Conservation (phyloP, 2,113 vertebrate genomes). For the Pan paniscus region DNA sequence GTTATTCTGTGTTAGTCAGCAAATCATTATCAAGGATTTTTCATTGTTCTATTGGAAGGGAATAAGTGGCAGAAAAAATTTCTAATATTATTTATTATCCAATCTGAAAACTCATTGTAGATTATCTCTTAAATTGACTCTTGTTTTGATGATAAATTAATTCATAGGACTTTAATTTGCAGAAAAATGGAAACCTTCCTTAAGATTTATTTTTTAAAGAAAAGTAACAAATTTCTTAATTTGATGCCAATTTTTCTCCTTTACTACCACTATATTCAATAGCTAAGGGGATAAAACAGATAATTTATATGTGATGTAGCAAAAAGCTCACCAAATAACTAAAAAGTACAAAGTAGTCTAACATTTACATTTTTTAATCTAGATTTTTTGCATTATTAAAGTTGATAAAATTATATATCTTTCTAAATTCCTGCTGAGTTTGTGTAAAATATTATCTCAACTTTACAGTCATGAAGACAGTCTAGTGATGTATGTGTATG, state of each 20-base stretch:
- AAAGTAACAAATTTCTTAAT: not conserved
- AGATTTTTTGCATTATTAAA: not conserved
- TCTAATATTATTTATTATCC: not conserved
- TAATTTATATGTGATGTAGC: not conserved
- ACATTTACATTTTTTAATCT: not conserved
- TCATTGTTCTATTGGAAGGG: not conserved
- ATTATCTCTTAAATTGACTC: not conserved
- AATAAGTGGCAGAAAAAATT: not conserved
- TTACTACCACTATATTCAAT: not conserved
- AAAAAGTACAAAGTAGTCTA: not conserved
- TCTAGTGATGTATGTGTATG: not conserved
- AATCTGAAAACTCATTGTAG: not conserved
- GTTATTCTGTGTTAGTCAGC: not conserved
- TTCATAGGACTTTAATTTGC: not conserved
- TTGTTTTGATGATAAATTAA: slow-evolving; percentile 3
- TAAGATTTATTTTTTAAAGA: not conserved
- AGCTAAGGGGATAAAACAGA: not conserved
- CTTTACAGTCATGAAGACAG: not conserved
- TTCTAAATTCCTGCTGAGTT: not conserved
- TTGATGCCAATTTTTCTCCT: not conserved
- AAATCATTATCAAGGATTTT: not conserved
- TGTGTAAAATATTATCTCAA: not conserved
- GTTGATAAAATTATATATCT: not conserved
- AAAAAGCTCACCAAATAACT: not conserved
- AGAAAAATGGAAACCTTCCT: not conserved